Base-by-base conservation (phyloP, 2,888 invertebrate species). In the Oscheius sp. region DNA sequence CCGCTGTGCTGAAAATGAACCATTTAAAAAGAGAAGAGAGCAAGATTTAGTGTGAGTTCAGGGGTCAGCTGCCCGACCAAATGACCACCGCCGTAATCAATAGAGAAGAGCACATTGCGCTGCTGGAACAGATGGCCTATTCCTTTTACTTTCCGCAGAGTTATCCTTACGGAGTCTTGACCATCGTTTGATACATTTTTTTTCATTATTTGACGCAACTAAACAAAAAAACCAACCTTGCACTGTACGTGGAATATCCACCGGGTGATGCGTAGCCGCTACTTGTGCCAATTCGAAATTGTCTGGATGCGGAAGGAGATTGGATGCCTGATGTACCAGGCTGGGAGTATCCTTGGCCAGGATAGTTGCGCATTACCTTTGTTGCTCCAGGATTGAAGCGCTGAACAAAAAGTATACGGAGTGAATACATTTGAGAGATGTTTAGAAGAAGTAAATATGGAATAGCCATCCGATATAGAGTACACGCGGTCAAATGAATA, bases 231-330 rank as follows among this genome's bases (percentile, higher is more conserved):
- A 57, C 60, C 7, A 60, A 76, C 73, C 65, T 55, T 13, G 62
- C 29, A 62, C 80, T 81, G 59, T 86, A 84, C 5, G 84, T 83
- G 0, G 86, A 86, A 68, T 77, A 81, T 29, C 76, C 83, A 10
- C 85, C 87, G n/a, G 88, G 88, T 33, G 86, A 85, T 0, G 84
- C 80, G 75, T 84, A 87, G 32, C 88, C 88, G 73, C 85, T 86
- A 66, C 79, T 75, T 21, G 80, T 72, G 33, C 77, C 76, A 74
- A 78, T 79, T 51, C 78, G 79, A 58, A 76, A 78, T 63, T 71
- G 76, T 48, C 74, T 75, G 32, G 75, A 59, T 1, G 66, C 73
- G 51, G 66, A 63, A 10, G 82, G 79, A 9, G 82, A 80, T n/a
- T 74, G 74, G 21, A 74, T 53, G 48, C 74, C 74, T 11, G 81